A percentile compares a stretch with the other conserved stretches of the same genome.
phyloP scores from a whole-genome alignment of 2,797 vertebrate species.

The Austrolebias charrua region DNA sequence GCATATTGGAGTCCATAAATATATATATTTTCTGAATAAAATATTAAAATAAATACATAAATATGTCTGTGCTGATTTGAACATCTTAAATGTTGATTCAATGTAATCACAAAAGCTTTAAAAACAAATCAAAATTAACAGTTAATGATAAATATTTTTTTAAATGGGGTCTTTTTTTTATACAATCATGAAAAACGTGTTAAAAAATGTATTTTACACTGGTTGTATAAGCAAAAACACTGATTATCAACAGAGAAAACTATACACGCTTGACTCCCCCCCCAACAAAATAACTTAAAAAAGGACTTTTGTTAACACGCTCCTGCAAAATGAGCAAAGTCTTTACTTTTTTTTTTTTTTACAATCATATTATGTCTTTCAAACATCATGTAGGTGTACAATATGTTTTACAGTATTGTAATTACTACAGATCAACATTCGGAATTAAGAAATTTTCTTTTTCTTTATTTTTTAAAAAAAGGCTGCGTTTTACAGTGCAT shows the following conservation, averaged over 20 bases:
- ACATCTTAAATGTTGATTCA: constrained; percentile 57
- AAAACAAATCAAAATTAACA: constrained; percentile 64
- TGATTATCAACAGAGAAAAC: constrained; percentile 77
- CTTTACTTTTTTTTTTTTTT: constrained; percentile 67
- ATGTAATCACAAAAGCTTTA: constrained; percentile 50
- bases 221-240: constrained; percentile 81
- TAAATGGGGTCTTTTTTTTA: constrained; percentile 74
- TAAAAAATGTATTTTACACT: constrained; percentile 85
- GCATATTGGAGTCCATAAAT: constrained; percentile 78
- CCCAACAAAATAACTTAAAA: constrained; percentile 75
- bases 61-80: constrained; percentile 73
- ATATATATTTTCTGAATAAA: constrained; percentile 69
- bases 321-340: constrained; percentile 77
- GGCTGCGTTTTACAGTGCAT: constrained; percentile 99
- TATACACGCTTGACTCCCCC: constrained; percentile 73
- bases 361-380: constrained; percentile 97
- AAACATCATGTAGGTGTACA: constrained; percentile 93
- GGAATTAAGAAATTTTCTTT: constrained; percentile 93
- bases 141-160: constrained; percentile 64
- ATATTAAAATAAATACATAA: constrained; percentile 86
- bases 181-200: constrained; percentile 91
- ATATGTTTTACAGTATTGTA: constrained; percentile 88
- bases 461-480: constrained; percentile 82
- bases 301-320: constrained; percentile 76
- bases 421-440: constrained; percentile 96